A percentile compares a stretch with the other conserved stretches of the same genome.
These are phyloP conservation scores for Gallinago jamesoni DNA, from an alignment of 2,113 vertebrate genomes.

Conservation along the genomic window DNA sequence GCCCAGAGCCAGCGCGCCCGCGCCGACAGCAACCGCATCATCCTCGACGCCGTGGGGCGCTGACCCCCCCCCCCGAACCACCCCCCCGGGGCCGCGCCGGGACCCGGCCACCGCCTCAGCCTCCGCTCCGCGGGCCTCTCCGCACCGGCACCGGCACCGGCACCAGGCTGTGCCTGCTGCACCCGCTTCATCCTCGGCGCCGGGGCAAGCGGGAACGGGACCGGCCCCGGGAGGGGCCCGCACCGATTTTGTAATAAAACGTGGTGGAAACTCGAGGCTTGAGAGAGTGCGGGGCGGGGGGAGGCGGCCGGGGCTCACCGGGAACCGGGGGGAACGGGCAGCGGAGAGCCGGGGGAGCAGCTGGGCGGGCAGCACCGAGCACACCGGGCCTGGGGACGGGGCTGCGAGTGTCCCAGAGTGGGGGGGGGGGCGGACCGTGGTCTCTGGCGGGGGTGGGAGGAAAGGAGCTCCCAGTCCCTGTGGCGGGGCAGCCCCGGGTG, in stretches of 20 bases:
- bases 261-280: conserved; percentile 24
- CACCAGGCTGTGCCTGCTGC: conserved; percentile 77
- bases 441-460: too few species aligned
- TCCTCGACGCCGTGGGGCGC: conserved; percentile 90
- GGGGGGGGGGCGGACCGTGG: fast-evolving
- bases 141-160: conserved; percentile 68
- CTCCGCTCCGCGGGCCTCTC: fast-evolving
- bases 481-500: background rate
- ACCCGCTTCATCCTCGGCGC: conserved; percentile 70
- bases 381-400: background rate
- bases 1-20: conserved; percentile 85
- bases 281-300: background rate
- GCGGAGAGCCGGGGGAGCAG: background rate
- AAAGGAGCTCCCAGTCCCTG: too few species aligned
- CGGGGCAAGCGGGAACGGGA: background rate
- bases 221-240: background rate
- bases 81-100: background rate
- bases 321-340: background rate
- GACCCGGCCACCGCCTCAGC: background rate
- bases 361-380: background rate
- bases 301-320: background rate
- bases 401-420: background rate
- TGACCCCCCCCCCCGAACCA: conserved; percentile 52
- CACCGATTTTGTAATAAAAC: conserved; percentile 70
- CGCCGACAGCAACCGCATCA: conserved; percentile 86